Base-by-base conservation (phyloP, 2,888 invertebrate species). In the Blastobasis lacticolella region DNA sequence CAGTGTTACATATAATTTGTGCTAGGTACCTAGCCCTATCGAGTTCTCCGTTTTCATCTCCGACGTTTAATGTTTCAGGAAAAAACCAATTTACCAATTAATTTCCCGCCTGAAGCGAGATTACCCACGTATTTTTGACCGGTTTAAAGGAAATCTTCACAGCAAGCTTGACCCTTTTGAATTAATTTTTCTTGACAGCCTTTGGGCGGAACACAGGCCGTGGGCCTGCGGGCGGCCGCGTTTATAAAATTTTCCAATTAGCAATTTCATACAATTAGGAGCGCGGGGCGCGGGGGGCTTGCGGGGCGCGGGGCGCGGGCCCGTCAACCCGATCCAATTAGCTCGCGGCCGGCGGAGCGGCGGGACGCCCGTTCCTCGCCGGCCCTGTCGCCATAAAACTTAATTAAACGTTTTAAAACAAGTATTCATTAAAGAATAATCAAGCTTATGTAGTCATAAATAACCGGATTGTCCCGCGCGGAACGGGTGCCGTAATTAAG, bases 401-500 rank as follows among this genome's bases (percentile, higher is more conserved):
- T 89, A 88, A 89, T 89, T 89, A 88, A 89, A 88, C 88, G 86
- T 86, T 88, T 88, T 88, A 88, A 89, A 88, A 89, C 89, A 88
- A 88, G 88, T 88, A 88, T 88, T 88, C 87, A 88, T 88, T 89
- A 88, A 89, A 88, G 88, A 89, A 89, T 89, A 88, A 89, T 89
- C 87, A 87, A 88, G 87, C 88, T 88, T 88, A 88, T 89, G 88
- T 89, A 88, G 88, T 86, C 86, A 88, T 89, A 89, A 89, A 88
- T 88, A 88, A 88, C 87, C 80, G 86, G 87, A 88, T 88, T 85
- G 87, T 87, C 88, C 86, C 86, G 84, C 80, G 81, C 81, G 76
- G 83, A 83, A 82, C 86, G 85, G 83, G 82, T 77, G 82, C 84
- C 84, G 86, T 87, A 88, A 88, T 88, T 87, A 88, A 88, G 86